Conservation (phyloP, 2,888 invertebrate species). For the Tachystola acroxantha region DNA sequence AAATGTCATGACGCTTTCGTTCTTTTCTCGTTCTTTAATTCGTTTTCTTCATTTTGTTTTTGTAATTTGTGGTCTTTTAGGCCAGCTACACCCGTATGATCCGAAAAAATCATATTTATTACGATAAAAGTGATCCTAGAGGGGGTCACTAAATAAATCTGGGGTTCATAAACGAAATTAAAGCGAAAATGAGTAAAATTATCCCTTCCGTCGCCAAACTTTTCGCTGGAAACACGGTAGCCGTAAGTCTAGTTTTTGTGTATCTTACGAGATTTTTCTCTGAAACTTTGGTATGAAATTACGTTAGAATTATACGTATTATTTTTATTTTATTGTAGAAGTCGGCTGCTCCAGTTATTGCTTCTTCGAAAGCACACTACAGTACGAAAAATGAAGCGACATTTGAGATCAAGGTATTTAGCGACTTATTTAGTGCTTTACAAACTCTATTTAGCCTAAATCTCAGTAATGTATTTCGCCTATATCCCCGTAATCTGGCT, state of each 20-base stretch:
- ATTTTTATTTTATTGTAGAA: constrained; percentile 49
- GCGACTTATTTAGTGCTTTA: not conserved
- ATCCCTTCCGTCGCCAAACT: constrained; percentile 56
- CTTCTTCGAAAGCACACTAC: constrained; percentile 72
- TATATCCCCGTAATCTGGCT: no score
- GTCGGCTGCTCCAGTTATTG: constrained; percentile 42
- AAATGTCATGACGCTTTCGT: no score
- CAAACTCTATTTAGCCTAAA: not conserved
- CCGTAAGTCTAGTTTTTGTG: constrained; percentile 37
- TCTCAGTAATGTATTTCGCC: not conserved
- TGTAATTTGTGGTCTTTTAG: no score
- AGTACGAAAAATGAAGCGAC: constrained; percentile 78
- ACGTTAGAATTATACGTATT: no score
- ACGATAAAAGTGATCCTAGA: constrained; percentile 32
- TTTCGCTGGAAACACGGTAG: constrained; percentile 43
- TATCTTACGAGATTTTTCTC: constrained; percentile 6
- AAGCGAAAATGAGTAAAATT: constrained; percentile 61
- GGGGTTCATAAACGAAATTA: constrained; percentile 48
- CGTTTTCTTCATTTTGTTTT: no score
- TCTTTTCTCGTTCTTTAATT: no score
- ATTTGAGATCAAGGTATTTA: constrained; percentile 78
- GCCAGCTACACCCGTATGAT: no score
- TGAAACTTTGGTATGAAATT: no score
- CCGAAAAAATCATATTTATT: no score
- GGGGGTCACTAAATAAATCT: constrained; percentile 51